Conservation (phyloP, 1,140 invertebrate genomes). For the Bombus confusus region DNA sequence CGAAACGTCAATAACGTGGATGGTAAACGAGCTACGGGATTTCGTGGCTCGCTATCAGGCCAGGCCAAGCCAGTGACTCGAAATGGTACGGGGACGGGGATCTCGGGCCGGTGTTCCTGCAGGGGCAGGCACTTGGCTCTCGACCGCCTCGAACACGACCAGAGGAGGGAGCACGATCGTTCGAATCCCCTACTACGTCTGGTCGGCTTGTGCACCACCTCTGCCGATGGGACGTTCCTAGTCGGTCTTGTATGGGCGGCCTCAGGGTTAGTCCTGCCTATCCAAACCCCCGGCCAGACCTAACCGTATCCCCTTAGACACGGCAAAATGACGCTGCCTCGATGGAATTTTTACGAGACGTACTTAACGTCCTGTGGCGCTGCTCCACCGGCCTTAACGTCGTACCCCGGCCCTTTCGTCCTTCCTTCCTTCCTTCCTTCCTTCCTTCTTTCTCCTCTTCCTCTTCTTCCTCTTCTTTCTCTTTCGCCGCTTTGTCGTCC, state of each 20-base stretch:
- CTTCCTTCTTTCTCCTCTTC: neutral
- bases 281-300: neutral
- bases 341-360: conserved; percentile 82
- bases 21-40: conserved; percentile 52
- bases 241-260: conserved; percentile 30
- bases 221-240: conserved; percentile 44
- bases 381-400: conserved; percentile 56
- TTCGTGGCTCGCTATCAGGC: conserved; percentile 65
- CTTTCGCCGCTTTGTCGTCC: neutral
- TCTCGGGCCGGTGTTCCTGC: conserved; percentile 57
- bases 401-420: conserved; percentile 44
- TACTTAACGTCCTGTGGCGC: conserved; percentile 76
- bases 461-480: neutral
- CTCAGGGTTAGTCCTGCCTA: conserved; percentile 16
- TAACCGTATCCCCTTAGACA: conserved; percentile 25
- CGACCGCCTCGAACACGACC: conserved; percentile 60
- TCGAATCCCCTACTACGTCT: conserved; percentile 29
- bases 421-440: conserved; percentile 18
- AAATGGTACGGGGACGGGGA: conserved; percentile 76
- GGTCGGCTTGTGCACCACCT: conserved; percentile 40
- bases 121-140: conserved; percentile 64
- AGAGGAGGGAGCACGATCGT: conserved; percentile 61
- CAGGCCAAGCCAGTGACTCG: conserved; percentile 79
- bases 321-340: conserved; percentile 79
- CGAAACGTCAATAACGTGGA: conserved; percentile 60